A percentile compares a stretch with the other conserved stretches of the same genome.
Conservation (phyloP, 2,888 invertebrate genomes). For the Bugulina stolonifera region DNA sequence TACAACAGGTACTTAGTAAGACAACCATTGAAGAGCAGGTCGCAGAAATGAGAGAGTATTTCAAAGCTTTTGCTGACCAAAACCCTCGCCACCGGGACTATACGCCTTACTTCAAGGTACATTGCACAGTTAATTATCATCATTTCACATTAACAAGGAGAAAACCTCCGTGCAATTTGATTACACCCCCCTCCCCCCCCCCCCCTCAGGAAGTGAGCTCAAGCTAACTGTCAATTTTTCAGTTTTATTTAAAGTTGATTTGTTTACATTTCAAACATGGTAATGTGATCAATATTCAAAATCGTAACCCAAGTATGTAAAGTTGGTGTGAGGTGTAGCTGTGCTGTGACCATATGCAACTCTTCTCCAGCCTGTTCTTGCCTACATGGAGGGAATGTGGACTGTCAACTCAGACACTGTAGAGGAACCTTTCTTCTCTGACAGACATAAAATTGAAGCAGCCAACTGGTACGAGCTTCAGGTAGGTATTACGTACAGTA, state of each 20-base stretch:
- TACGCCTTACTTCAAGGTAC: slow-evolving; percentile 36
- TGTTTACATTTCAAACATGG: too few relatives aligned
- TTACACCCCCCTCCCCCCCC: too few relatives aligned
- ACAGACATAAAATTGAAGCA: slow-evolving; percentile 40
- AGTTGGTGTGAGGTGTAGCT: too few relatives aligned
- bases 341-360: too few relatives aligned
- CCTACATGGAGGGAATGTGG: slow-evolving; percentile 37
- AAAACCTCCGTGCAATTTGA: too few relatives aligned
- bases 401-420: slow-evolving; percentile 32
- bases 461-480: slow-evolving; percentile 35
- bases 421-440: slow-evolving; percentile 41
- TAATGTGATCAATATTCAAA: too few relatives aligned
- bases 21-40: slow-evolving; percentile 35
- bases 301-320: too few relatives aligned
- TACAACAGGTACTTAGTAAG: slow-evolving; percentile 31
- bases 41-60: slow-evolving; percentile 41
- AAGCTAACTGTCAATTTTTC: too few relatives aligned
- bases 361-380: slow-evolving; percentile 28
- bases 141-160: too few relatives aligned
- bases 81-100: slow-evolving; percentile 35
- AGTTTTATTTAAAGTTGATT: too few relatives aligned
- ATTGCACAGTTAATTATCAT: too few relatives aligned
- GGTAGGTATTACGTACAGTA: not conserved
- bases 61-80: slow-evolving; percentile 40
- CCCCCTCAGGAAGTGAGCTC: too few relatives aligned